phyloP scores from a whole-genome alignment of 2,888 invertebrate genomes.

The Limnephilus marmoratus region DNA sequence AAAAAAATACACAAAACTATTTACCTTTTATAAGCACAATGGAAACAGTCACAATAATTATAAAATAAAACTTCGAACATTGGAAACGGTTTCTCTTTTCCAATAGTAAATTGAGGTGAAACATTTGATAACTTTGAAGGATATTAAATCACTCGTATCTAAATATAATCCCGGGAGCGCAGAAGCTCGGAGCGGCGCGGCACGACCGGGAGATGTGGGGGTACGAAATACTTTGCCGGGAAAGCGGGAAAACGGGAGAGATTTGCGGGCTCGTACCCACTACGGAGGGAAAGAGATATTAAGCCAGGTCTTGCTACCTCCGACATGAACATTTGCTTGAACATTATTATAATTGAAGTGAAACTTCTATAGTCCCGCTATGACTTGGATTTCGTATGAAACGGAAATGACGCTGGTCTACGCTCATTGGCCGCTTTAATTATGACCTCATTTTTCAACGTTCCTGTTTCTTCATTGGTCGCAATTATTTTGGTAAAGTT shows the following conservation, averaged over 20 bases:
- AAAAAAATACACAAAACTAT: background rate
- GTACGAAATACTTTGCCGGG: background rate
- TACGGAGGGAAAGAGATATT: background rate
- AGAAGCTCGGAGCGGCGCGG: background rate
- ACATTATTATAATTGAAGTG: too few species aligned
- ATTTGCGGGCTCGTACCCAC: background rate
- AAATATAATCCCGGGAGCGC: slow-evolving; percentile 15
- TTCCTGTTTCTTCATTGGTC: too few species aligned
- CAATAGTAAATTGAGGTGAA: background rate
- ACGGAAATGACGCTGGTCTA: too few species aligned
- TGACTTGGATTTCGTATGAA: too few species aligned
- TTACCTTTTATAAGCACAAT: slow-evolving; percentile 5
- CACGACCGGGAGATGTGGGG: slow-evolving; percentile 10
- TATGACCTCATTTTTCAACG: too few species aligned
- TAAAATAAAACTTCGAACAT: background rate
- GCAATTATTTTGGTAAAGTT: too few species aligned
- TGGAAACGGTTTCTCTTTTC: background rate
- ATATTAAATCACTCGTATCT: background rate
- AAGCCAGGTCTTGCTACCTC: too few species aligned
- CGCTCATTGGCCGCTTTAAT: too few species aligned
- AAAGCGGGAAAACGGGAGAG: background rate
- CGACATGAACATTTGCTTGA: too few species aligned
- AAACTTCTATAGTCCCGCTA: too few species aligned
- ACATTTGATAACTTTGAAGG: slow-evolving; percentile 3
- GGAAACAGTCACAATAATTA: background rate